Conservation (phyloP, 37 sponge, comb jelly and placozoan genomes). For the Geodia barretti region DNA sequence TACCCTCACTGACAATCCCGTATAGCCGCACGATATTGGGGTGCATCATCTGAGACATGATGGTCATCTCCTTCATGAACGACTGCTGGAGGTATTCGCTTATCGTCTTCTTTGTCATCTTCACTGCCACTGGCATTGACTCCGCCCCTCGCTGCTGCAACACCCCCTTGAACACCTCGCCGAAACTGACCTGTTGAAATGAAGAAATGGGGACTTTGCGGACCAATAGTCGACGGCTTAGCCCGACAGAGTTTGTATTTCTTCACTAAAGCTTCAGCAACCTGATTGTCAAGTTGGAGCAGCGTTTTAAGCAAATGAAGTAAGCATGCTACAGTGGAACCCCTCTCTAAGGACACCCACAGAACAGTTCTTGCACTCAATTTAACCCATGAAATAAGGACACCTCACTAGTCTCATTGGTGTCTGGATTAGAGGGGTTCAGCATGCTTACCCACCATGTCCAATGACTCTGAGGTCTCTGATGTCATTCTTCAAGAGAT, state of each 20-base stretch:
- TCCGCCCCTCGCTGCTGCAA: neutral
- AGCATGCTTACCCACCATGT: constrained; percentile 27
- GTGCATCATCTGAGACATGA: constrained; percentile 53
- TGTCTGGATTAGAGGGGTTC: too few species aligned
- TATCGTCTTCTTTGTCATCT: constrained; percentile 36
- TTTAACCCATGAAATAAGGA: too few species aligned
- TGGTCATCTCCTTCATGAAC: constrained; percentile 44
- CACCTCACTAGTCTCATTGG: too few species aligned
- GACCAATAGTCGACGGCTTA: too few species aligned
- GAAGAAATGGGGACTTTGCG: too few species aligned
- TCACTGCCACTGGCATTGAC: constrained; percentile 46
- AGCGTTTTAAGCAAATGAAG: too few species aligned
- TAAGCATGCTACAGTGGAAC: too few species aligned
- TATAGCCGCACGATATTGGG: constrained; percentile 48
- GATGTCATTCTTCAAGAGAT: constrained; percentile 1
- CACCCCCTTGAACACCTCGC: constrained; percentile 56
- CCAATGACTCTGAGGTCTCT: constrained; percentile 32
- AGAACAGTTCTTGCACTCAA: too few species aligned
- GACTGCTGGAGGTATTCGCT: neutral
- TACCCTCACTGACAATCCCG: constrained; percentile 31
- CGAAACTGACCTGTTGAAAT: constrained; percentile 66
- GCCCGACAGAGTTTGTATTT: too few species aligned
- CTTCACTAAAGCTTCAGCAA: too few species aligned
- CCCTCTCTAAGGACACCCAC: too few species aligned
- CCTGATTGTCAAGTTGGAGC: too few species aligned